Base-by-base conservation (phyloP, 2,113 vertebrate species). In the Pagrus major region DNA sequence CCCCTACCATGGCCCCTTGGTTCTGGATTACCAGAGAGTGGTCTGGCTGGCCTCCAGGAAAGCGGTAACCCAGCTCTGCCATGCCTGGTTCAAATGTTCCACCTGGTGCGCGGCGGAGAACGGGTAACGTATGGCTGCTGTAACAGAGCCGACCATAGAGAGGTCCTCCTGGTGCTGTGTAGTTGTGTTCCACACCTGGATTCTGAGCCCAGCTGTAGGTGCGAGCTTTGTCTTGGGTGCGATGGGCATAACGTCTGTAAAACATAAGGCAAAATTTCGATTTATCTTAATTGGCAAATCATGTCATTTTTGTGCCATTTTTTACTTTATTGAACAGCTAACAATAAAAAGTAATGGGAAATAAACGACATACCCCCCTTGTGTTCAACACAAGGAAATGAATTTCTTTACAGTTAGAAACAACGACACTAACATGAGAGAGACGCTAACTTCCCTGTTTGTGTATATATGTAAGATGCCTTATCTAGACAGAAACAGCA, bases 81-180 rank as follows among this genome's bases (percentile, higher is more conserved):
- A 88, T 7, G 54, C 94, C 92, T 2, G 90, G 93, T 73, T 94
- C 94, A 15, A 94, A 94, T 21, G 15, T 89, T 61, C 91, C 84
- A 46, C 93, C 84, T 55, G 90, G 89, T 54, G 95, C 21, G 78
- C 94, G 94, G 52, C 96, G 56, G 68, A 96, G 89, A 71, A 96
- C 93, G 9, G 96, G 87, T n/a, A 94, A 6, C 14, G 94, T 96
- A 85, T 95, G 94, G 88, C 94, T 95, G 92, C 94, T 94, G 90
- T 96, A 96, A 72, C 93, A 94, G 18, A 95, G 86, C 1, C 93
- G 93, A 1, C 95, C 94, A 3, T 95, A 95, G 25, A 94, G 83
- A 27, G 95, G 83, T 23, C 92, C 91, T 5, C 83, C 89, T 4
- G 92, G 88, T 31, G 76, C 92, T 1, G 88, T 76, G 83, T 92